These are phyloP conservation scores for Acrobasis consociella DNA, from an alignment of 2,888 invertebrate species.

Conservation along the genomic window DNA sequence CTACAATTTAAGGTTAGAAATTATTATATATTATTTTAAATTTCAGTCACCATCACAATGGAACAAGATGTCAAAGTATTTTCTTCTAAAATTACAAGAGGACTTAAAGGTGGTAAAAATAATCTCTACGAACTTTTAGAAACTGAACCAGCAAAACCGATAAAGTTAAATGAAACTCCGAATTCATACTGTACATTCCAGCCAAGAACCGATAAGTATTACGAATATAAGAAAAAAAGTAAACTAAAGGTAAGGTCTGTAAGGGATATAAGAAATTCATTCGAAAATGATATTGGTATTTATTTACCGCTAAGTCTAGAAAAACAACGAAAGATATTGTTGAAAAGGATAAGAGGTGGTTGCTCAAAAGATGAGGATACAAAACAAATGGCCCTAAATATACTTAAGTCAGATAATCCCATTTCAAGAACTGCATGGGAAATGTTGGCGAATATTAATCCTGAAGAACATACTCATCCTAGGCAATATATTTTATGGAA, in stretches of 20 bases:
- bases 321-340: constrained; percentile 56
- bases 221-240: constrained; percentile 60
- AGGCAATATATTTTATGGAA: constrained; percentile 67
- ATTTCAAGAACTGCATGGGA: constrained; percentile 68
- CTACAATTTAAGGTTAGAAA: no score
- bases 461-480: constrained; percentile 49
- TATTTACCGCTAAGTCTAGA: constrained; percentile 57
- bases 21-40: not conserved
- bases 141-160: constrained; percentile 51
- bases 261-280: constrained; percentile 58
- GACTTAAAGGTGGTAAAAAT: constrained; percentile 43
- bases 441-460: constrained; percentile 72
- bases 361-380: constrained; percentile 56
- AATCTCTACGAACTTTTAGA: constrained; percentile 59
- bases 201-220: constrained; percentile 59
- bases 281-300: constrained; percentile 61
- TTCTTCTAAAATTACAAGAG: constrained; percentile 57
- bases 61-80: constrained; percentile 54
- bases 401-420: constrained; percentile 57
- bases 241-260: constrained; percentile 68
- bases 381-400: constrained; percentile 54
- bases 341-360: constrained; percentile 64
- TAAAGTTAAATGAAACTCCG: constrained; percentile 35
- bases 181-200: constrained; percentile 49
- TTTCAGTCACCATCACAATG: constrained; percentile 43